phyloP scores from a whole-genome alignment of 2,797 vertebrate genomes.

The Chelon labrosus region DNA sequence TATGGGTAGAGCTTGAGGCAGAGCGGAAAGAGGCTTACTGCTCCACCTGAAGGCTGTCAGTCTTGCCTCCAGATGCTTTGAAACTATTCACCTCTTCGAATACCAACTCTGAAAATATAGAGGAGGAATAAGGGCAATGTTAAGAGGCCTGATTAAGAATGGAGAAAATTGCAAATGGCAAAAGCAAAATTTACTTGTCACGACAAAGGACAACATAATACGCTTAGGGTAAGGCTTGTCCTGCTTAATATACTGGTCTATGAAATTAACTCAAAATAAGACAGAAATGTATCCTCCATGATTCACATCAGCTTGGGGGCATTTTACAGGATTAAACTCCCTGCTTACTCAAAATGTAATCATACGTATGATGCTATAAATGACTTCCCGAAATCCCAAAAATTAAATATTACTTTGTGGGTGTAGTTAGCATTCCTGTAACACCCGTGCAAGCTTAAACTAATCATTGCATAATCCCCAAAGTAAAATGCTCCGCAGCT shows the following conservation, averaged over 20 bases:
- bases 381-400: conserved; percentile 9
- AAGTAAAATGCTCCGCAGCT: background rate
- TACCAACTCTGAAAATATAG: conserved; percentile 88
- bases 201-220: background rate
- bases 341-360: background rate
- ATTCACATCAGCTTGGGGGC: conserved; percentile 3
- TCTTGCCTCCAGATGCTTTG: conserved; percentile 88
- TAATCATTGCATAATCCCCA: background rate
- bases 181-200: background rate
- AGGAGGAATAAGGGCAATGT: background rate
- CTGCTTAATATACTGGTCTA: background rate
- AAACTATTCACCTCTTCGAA: conserved; percentile 95
- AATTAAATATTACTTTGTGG: background rate
- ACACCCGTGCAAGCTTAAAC: conserved; percentile 6
- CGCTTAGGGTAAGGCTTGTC: background rate
- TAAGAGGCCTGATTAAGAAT: background rate
- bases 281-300: conserved; percentile 5
- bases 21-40: conserved; percentile 81
- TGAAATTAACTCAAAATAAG: background rate
- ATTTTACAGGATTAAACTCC: conserved; percentile 30
- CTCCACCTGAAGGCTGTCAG: conserved; percentile 91
- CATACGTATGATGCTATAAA: conserved; percentile 8
- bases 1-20: conserved; percentile 28
- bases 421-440: conserved; percentile 11
- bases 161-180: background rate